Percentiles rank a stretch among this genome's conserved stretches.
phyloP scores from a whole-genome alignment of 2,113 vertebrate genomes.

The Oreochromis aureus region DNA sequence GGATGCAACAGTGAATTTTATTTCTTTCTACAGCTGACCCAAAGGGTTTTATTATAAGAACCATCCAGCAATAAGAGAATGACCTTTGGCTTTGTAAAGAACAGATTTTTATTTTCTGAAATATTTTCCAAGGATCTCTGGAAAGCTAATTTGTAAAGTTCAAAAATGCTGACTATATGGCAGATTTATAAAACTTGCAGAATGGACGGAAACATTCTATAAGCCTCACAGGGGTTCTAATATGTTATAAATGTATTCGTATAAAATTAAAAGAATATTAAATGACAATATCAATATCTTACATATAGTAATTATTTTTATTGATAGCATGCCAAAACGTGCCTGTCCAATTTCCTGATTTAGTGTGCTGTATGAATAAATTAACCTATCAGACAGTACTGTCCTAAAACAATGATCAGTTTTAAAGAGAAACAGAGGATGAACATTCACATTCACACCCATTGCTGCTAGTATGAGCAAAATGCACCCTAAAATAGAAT shows the following conservation, averaged over 20 bases:
- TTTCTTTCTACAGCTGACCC: background rate
- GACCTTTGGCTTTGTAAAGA: background rate
- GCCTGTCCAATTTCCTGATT: background rate
- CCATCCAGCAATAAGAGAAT: background rate
- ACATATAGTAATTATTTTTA: background rate
- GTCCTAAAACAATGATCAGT: background rate
- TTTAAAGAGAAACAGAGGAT: background rate
- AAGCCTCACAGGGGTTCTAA: background rate
- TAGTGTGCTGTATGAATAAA: background rate
- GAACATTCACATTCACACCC: background rate
- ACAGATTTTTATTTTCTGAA: background rate
- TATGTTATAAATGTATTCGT: background rate
- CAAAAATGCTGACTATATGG: background rate
- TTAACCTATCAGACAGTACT: background rate
- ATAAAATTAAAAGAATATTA: background rate
- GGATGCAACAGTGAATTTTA: background rate
- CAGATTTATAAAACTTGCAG: background rate
- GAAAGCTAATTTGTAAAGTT: background rate
- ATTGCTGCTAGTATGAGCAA: background rate
- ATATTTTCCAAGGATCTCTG: background rate
- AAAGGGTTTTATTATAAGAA: background rate
- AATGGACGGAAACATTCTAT: background rate
- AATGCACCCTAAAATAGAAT: background rate
- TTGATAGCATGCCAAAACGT: background rate
- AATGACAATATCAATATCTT: background rate